These are phyloP conservation scores for Zeuzera pyrina DNA, from an alignment of 2,888 invertebrate species.

Conservation along the genomic window DNA sequence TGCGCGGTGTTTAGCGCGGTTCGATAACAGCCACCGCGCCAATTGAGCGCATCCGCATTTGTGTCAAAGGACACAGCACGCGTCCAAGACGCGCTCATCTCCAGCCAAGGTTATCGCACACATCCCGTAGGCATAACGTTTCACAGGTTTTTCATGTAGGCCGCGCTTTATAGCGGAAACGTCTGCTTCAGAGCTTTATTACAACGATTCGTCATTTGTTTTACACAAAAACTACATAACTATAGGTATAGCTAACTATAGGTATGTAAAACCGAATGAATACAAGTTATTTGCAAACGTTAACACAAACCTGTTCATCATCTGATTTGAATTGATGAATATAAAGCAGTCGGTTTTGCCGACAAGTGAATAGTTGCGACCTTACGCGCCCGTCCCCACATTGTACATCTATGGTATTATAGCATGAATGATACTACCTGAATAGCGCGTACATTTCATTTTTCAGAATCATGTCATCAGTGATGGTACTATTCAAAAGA, in stretches of 20 bases:
- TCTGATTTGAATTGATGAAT: constrained; percentile 27
- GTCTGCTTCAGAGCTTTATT: constrained; percentile 5
- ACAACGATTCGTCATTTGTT: too few species aligned
- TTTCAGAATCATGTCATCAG: constrained; percentile 41
- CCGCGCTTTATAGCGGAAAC: constrained; percentile 28
- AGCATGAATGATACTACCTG: constrained; percentile 42
- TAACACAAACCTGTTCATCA: too few species aligned
- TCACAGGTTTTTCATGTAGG: constrained; percentile 30
- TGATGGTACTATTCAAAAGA: constrained; percentile 22
- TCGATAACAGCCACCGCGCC: constrained; percentile 58
- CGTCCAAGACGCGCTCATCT: constrained; percentile 61
- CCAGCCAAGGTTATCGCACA: constrained; percentile 48
- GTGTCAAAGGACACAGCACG: constrained; percentile 63
- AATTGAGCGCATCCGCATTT: constrained; percentile 71
- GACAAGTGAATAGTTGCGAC: constrained; percentile 53
- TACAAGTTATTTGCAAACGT: too few species aligned
- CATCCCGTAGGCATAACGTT: constrained; percentile 22
- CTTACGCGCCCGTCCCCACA: constrained; percentile 59
- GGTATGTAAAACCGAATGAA: too few species aligned
- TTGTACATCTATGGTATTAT: constrained; percentile 46
- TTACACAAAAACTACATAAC: too few species aligned
- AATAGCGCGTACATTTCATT: constrained; percentile 44
- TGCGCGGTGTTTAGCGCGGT: constrained; percentile 64
- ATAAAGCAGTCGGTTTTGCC: constrained; percentile 37
- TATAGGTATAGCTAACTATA: too few species aligned